Evolutionary conservation across 2,888 invertebrate species (phyloP).

Genomic region (Hylaea fasciaria): DNA sequence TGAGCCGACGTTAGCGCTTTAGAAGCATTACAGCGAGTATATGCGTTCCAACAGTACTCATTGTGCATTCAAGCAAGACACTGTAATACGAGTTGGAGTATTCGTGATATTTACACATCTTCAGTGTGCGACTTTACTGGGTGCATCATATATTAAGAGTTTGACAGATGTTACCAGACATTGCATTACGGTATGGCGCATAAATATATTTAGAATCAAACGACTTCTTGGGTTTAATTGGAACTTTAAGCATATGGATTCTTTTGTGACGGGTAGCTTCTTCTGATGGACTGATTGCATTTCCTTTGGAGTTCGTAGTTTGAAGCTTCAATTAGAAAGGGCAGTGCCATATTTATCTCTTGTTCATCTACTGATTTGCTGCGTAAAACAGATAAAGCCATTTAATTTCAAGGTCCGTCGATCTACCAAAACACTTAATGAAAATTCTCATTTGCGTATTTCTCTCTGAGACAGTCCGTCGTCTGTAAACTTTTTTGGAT

Average conservation of each 20-base stretch:
- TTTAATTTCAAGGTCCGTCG: slow-evolving; percentile 51
- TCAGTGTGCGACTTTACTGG: slow-evolving; percentile 9
- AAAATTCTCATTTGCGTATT: slow-evolving; percentile 53
- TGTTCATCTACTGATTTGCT: slow-evolving; percentile 13
- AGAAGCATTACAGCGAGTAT: slow-evolving; percentile 24
- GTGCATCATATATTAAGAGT: slow-evolving; percentile 1
- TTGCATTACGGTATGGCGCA: not conserved
- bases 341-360: slow-evolving; percentile 11
- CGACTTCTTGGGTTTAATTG: no score
- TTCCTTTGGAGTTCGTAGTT: no score
- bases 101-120: slow-evolving; percentile 26
- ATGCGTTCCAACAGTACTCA: slow-evolving; percentile 21
- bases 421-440: slow-evolving; percentile 53
- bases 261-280: no score
- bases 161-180: not conserved
- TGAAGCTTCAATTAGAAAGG: not conserved
- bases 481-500: slow-evolving; percentile 51
- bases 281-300: no score
- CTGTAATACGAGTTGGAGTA: slow-evolving; percentile 26
- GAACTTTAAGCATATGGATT: no score
- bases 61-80: slow-evolving; percentile 32
- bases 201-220: no score
- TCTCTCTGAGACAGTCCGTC: slow-evolving; percentile 44
- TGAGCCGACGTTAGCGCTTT: slow-evolving; percentile 34
- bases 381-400: slow-evolving; percentile 41